Conservation (phyloP, 92 coral and sea anemone species). For the Epizoanthus ramosus region DNA sequence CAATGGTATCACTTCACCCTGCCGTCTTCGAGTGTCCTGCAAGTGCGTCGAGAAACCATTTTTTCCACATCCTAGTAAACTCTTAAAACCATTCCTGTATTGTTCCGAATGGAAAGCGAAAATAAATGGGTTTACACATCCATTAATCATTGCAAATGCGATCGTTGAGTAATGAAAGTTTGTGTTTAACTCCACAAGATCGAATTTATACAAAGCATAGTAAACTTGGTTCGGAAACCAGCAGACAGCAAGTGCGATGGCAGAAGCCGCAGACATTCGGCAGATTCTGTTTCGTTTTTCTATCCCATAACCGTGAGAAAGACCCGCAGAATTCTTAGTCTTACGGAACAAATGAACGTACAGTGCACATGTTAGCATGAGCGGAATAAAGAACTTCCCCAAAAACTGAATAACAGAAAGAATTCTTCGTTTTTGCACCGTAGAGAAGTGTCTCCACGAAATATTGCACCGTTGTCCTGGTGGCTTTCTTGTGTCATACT, state of each 20-base stretch:
- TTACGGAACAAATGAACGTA: conserved; percentile 46
- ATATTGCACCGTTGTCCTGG: conserved; percentile 50
- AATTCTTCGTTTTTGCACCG: conserved; percentile 3
- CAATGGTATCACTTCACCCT: background rate
- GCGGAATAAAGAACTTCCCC: conserved; percentile 58
- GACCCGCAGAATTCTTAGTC: conserved; percentile 37
- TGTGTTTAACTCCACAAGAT: conserved; percentile 57
- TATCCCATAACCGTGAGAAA: conserved; percentile 46
- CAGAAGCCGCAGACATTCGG: conserved; percentile 63
- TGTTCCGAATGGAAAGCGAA: conserved; percentile 68
- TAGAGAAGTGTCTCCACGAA: conserved; percentile 33
- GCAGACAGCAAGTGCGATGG: conserved; percentile 48
- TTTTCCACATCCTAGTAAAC: conserved; percentile 15
- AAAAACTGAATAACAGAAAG: conserved; percentile 51
- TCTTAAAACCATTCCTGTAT: conserved; percentile 58
- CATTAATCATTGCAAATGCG: conserved; percentile 55
- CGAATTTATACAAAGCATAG: conserved; percentile 57
- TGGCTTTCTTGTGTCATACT: conserved; percentile 28
- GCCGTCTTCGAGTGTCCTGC: background rate
- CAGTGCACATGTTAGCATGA: conserved; percentile 50
- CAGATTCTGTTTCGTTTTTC: conserved; percentile 51
- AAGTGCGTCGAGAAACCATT: background rate
- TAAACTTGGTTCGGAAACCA: conserved; percentile 69
- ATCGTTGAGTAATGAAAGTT: conserved; percentile 52
- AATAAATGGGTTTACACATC: conserved; percentile 65